A percentile compares a stretch with the other conserved stretches of the same genome.
These are phyloP conservation scores for Siphamia tubifer DNA, from an alignment of 2,113 vertebrate species.

Conservation along the genomic window DNA sequence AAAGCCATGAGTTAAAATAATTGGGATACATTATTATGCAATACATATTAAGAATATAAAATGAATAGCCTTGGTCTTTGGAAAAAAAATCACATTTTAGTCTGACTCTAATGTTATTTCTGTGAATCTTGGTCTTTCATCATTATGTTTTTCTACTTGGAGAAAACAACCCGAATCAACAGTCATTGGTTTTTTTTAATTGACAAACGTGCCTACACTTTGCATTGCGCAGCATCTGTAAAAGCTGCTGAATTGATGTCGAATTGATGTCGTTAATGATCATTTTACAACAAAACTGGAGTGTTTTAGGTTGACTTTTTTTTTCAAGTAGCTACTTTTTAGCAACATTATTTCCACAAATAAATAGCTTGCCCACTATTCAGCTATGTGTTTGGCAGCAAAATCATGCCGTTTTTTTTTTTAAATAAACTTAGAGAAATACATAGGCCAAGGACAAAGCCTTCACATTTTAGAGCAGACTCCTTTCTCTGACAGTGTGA, in stretches of 20 bases:
- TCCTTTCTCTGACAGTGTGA: too few relatives aligned
- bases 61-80: neutral
- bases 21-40: too few relatives aligned
- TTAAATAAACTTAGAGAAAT: too few relatives aligned
- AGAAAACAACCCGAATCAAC: neutral
- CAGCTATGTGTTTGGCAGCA: too few relatives aligned
- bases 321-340: neutral
- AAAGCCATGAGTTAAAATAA: too few relatives aligned
- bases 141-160: neutral
- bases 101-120: neutral
- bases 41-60: neutral
- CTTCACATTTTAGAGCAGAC: too few relatives aligned
- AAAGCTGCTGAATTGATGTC: neutral
- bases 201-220: slow-evolving; percentile 51
- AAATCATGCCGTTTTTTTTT: too few relatives aligned
- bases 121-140: neutral
- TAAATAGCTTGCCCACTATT: neutral
- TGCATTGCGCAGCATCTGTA: neutral
- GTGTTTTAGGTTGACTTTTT: slow-evolving; percentile 2
- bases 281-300: neutral
- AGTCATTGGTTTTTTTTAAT: slow-evolving; percentile 8
- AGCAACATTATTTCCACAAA: too few relatives aligned
- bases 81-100: neutral
- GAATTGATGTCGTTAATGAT: neutral
- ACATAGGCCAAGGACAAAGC: too few relatives aligned